These are phyloP conservation scores for Procambarus virginalis DNA, from an alignment of 1,140 invertebrate genomes.

Conservation along the genomic window DNA sequence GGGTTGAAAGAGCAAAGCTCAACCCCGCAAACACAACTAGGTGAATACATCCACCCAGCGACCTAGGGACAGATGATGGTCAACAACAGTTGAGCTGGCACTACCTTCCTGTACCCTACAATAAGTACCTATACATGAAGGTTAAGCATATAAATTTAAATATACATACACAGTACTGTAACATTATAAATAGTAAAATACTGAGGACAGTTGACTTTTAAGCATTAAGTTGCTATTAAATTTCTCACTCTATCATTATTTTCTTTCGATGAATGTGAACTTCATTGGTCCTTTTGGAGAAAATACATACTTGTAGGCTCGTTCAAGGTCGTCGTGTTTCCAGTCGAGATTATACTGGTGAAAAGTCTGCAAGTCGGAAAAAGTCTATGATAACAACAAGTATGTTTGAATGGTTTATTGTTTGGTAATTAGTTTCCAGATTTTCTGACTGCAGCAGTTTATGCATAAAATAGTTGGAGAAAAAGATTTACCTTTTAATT, in stretches of 20 bases:
- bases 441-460: too few species aligned
- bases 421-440: too few species aligned
- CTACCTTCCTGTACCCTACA: too few species aligned
- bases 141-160: neutral
- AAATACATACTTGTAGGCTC: neutral
- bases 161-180: neutral
- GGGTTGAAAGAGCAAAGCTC: too few species aligned
- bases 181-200: too few species aligned
- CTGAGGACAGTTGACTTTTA: neutral
- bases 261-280: conserved; percentile 44
- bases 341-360: conserved; percentile 40
- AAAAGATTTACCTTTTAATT: too few species aligned
- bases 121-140: neutral
- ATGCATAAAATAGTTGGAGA: too few species aligned
- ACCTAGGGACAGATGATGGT: too few species aligned
- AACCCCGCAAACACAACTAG: too few species aligned
- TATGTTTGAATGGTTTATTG: too few species aligned
- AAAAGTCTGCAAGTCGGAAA: conserved; percentile 20
- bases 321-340: conserved; percentile 27
- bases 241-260: neutral
- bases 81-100: too few species aligned
- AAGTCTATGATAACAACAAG: neutral
- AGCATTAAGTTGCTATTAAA: neutral
- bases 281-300: conserved; percentile 12
- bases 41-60: too few species aligned